These are phyloP conservation scores for Schlechtendalia chinensis DNA, from an alignment of 1,140 invertebrate species.

Conservation along the genomic window DNA sequence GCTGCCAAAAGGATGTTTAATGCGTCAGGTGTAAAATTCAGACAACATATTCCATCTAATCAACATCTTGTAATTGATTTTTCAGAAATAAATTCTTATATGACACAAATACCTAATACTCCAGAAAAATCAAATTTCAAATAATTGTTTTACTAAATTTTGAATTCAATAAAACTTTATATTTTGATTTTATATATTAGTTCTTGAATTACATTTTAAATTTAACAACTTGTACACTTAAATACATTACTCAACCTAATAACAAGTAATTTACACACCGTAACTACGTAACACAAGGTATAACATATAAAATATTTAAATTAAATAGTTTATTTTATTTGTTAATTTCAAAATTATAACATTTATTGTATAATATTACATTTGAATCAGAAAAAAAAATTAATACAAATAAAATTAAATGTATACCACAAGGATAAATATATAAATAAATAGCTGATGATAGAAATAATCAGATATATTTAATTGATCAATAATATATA, in stretches of 20 bases:
- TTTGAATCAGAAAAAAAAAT: background rate
- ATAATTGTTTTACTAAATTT: background rate
- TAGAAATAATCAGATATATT: background rate
- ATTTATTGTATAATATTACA: background rate
- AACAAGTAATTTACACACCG: no score
- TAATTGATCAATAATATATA: background rate
- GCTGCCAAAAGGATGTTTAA: conserved; percentile 81
- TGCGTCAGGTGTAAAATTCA: conserved; percentile 67
- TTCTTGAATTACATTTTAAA: no score
- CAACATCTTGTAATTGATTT: conserved; percentile 71
- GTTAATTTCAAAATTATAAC: background rate
- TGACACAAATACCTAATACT: conserved; percentile 58
- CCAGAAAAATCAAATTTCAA: conserved; percentile 53
- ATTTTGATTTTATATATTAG: no score
- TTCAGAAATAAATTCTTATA: conserved; percentile 60
- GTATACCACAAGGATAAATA: background rate
- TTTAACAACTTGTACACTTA: no score
- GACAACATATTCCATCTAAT: conserved; percentile 66
- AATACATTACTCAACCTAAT: no score
- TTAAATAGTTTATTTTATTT: background rate
- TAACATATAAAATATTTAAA: no score
- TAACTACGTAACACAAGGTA: no score
- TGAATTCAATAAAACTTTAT: no score
- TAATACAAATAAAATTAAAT: background rate
- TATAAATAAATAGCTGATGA: background rate